Base-by-base conservation (phyloP, 2,797 vertebrate genomes). In the Hydrolagus colliei region DNA sequence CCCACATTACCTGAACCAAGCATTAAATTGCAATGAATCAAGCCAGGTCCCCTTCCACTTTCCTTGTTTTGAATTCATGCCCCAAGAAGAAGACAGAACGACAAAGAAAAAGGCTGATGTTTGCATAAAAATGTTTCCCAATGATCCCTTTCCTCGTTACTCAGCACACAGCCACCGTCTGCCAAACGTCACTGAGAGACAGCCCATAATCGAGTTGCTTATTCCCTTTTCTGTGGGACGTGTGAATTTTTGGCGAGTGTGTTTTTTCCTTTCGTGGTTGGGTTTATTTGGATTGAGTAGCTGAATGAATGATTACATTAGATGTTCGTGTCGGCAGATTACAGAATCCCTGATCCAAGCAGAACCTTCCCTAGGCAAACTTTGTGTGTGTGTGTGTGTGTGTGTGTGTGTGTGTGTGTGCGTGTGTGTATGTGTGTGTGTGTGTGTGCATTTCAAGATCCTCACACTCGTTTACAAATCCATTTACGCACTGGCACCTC, bases 301-400 rank as follows among this genome's bases (percentile, higher is more conserved):
- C 22, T 18, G 78, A 82, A 68, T 82, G 63, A 68, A 67, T 68
- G 78, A 82, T 82, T 82, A 82, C 35, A 35, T 84, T 14, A 27
- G 16, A 68, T 65, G 9, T 82, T 84, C 68, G 79, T 84, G n/a
- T 20, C 65, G 67, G 65, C 79, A 84, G 79, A 71, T 41, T 67
- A 68, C 65, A 84, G 59, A 84, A 84, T 14, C 32, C 79, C 79
- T 84, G 79, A 68, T 65, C 32, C 32, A 84, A 84, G 79, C 79
- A 84, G 71, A 52, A 52, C 35, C 27, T 71, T 84, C 41, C 27
- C 63, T 41, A 35, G 79, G 32, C 65, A 68, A 84, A 68, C 32
- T 20, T 32, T 41, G 9, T 16, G 22, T 68, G 27, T 35, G 79
- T 68, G 27, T 27, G 27, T 27, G 27, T 27, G 27, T 27, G 27